Conservation (phyloP, 2,113 vertebrate species). For the Bufo gargarizans region DNA sequence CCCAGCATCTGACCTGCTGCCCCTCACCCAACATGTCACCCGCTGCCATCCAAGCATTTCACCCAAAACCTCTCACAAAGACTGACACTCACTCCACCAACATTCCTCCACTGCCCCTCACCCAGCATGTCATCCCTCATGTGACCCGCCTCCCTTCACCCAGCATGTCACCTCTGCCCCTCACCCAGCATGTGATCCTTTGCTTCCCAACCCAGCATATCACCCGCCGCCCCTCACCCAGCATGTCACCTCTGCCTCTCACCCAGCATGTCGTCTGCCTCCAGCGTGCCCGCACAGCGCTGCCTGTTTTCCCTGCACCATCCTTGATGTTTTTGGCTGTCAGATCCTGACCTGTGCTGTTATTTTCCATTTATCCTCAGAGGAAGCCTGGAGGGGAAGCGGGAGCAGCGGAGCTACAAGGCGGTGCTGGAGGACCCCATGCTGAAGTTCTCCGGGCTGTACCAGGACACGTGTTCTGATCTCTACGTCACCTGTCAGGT, state of each 20-base stretch:
- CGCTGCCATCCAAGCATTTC: too few species aligned
- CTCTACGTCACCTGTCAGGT: constrained; percentile 97
- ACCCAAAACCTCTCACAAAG: too few species aligned
- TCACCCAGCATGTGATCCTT: too few species aligned
- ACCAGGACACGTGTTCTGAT: constrained; percentile 95
- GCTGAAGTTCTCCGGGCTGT: constrained; percentile 94
- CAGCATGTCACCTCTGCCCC: not conserved
- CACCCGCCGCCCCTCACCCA: not conserved
- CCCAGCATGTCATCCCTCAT: too few species aligned
- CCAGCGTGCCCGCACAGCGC: too few species aligned
- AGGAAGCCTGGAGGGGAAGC: constrained; percentile 96
- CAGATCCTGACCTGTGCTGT: not conserved
- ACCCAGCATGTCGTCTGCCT: not conserved
- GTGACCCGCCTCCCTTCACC: not conserved
- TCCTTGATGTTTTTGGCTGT: too few species aligned
- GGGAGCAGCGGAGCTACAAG: constrained; percentile 96
- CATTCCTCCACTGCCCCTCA: not conserved
- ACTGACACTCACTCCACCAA: too few species aligned
- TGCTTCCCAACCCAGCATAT: too few species aligned
- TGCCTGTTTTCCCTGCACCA: too few species aligned
- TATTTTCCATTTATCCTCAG: constrained; percentile 64
- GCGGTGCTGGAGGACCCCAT: constrained; percentile 91
- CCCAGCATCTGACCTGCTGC: too few species aligned
- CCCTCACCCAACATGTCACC: too few species aligned
- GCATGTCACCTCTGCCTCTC: not conserved